Percentiles rank a stretch among this genome's conserved stretches.
These are phyloP conservation scores for Dromiciops gliroides DNA, from an alignment of 2,113 vertebrate genomes.

Conservation along the genomic window DNA sequence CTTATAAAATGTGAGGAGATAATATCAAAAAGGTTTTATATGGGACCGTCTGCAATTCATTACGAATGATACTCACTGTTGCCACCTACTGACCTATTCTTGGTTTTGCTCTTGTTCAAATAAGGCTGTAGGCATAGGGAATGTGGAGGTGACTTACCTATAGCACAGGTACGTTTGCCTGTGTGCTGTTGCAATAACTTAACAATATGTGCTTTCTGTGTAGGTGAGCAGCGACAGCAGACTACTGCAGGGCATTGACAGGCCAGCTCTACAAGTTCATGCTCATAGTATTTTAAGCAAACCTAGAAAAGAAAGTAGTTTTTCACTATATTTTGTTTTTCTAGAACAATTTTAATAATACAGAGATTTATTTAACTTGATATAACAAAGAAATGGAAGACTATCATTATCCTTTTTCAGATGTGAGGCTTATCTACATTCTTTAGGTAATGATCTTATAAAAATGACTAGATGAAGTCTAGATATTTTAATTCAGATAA, in stretches of 20 bases:
- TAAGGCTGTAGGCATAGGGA: no score
- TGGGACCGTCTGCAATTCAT: neutral
- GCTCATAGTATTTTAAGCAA: conserved; percentile 96
- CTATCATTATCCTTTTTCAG: neutral
- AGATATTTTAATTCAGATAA: neutral
- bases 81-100: conserved; percentile 48
- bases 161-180: conserved; percentile 92
- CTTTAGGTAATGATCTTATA: neutral
- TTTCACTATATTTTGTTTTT: neutral
- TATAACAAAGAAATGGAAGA: neutral
- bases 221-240: conserved; percentile 97
- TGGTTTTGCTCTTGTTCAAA: conserved; percentile 12
- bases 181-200: conserved; percentile 94
- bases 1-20: neutral
- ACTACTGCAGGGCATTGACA: conserved; percentile 98
- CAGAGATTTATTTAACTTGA: neutral
- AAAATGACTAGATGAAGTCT: neutral
- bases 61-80: neutral
- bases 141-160: conserved; percentile 84
- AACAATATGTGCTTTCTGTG: conserved; percentile 97
- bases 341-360: neutral
- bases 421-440: neutral
- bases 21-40: neutral
- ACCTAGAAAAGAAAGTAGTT: conserved; percentile 83
- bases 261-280: conserved; percentile 96